Conservation (phyloP, 2,113 vertebrate genomes). For the Pelobates fuscus region DNA sequence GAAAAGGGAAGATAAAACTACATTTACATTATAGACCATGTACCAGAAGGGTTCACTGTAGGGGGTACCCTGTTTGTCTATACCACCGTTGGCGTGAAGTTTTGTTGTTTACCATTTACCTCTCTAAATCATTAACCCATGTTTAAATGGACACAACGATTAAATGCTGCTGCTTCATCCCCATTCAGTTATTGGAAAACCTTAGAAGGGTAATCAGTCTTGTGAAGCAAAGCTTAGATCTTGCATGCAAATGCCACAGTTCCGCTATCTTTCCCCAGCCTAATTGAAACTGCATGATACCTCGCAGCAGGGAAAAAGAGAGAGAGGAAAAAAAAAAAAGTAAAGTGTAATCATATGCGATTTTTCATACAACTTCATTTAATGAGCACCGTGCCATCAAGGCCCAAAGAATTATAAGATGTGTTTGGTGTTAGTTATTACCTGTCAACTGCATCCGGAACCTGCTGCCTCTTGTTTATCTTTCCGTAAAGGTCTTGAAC, state of each 20-base stretch:
- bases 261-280: slow-evolving; percentile 65
- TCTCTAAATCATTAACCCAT: slow-evolving; percentile 66
- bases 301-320: slow-evolving; percentile 66
- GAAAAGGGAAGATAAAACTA: not conserved
- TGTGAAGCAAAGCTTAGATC: slow-evolving; percentile 71
- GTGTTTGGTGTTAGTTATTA: slow-evolving; percentile 59
- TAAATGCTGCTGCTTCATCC: slow-evolving; percentile 74
- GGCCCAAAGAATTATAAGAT: slow-evolving; percentile 29
- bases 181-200: slow-evolving; percentile 76
- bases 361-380: slow-evolving; percentile 62
- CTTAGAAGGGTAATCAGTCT: slow-evolving; percentile 79
- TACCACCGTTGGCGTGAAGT: slow-evolving; percentile 55
- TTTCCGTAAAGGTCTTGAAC: slow-evolving; percentile 91
- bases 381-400: slow-evolving; percentile 28
- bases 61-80: slow-evolving; percentile 2
- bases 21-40: not conserved
- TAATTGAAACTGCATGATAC: slow-evolving; percentile 75
- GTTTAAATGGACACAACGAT: slow-evolving; percentile 78
- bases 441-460: slow-evolving; percentile 78
- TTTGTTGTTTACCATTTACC: slow-evolving; percentile 64
- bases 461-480: slow-evolving; percentile 89
- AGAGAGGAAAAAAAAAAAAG: slow-evolving; percentile 64
- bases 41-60: not conserved
- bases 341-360: slow-evolving; percentile 70
- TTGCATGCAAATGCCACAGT: slow-evolving; percentile 76